These are phyloP conservation scores for Cheirogaleus major DNA, from an alignment of 2,797 vertebrate species.

Conservation along the genomic window DNA sequence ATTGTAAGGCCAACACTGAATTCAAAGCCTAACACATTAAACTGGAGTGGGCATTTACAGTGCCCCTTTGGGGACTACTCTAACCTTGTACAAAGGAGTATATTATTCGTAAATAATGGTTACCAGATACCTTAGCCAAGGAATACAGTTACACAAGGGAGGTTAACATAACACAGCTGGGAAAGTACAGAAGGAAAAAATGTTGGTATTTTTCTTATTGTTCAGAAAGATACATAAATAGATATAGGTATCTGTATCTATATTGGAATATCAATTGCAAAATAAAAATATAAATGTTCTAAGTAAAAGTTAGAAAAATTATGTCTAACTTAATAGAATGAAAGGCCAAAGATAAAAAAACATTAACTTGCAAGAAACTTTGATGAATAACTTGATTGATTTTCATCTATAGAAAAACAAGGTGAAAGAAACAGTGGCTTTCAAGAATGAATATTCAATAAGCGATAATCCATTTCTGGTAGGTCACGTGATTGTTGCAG, in stretches of 20 bases:
- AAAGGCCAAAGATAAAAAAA: background rate
- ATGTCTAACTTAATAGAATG: background rate
- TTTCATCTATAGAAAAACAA: background rate
- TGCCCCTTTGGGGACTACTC: background rate
- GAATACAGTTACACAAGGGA: background rate
- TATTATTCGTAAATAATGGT: conserved; percentile 59
- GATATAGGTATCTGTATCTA: background rate
- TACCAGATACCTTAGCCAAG: conserved; percentile 52
- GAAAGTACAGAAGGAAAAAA: background rate
- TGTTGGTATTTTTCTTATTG: background rate
- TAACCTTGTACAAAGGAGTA: conserved; percentile 43
- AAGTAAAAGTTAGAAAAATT: background rate
- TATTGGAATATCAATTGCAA: background rate
- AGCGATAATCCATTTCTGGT: background rate
- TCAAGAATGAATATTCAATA: background rate
- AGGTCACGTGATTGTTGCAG: background rate
- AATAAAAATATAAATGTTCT: background rate
- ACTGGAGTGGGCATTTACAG: conserved; percentile 34
- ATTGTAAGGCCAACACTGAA: background rate
- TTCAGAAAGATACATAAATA: background rate
- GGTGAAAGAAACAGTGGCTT: background rate
- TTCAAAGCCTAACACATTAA: conserved; percentile 27
- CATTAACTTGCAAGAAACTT: background rate
- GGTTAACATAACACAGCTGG: conserved; percentile 50
- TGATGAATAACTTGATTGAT: background rate